Percentiles rank a stretch among this genome's conserved stretches.
Conservation (phyloP, 2,113 vertebrate genomes). For the Oxyruncus cristatus region DNA sequence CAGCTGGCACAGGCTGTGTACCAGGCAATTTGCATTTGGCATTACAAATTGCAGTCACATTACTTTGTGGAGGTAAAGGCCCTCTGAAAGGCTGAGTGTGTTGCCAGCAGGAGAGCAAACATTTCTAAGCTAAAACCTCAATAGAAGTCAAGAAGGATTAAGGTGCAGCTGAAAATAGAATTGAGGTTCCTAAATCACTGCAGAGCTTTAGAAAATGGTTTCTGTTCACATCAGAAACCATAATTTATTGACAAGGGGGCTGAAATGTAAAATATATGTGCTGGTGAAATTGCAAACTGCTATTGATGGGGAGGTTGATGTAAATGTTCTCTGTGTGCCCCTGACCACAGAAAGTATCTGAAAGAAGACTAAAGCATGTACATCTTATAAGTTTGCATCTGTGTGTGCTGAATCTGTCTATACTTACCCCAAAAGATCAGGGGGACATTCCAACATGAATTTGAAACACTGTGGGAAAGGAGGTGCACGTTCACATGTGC, state of each 20-base stretch:
- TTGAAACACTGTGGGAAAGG: background rate
- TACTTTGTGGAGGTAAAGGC: background rate
- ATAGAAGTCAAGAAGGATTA: constrained; percentile 24
- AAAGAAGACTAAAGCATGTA: background rate
- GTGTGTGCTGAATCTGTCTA: background rate
- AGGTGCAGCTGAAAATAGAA: background rate
- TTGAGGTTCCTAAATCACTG: background rate
- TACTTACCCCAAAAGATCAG: background rate
- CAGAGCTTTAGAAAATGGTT: background rate
- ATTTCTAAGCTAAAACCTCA: background rate
- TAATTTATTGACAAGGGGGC: background rate
- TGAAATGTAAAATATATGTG: background rate
- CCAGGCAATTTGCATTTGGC: background rate
- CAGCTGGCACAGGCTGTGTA: constrained; percentile 12
- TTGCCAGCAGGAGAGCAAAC: constrained; percentile 32
- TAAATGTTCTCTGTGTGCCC: background rate
- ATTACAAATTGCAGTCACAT: background rate
- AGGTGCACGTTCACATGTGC: fast-evolving
- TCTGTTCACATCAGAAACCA: background rate
- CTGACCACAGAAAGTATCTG: background rate
- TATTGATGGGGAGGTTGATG: background rate
- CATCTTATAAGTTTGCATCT: fast-evolving
- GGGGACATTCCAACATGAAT: background rate
- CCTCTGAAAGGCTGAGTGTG: background rate
- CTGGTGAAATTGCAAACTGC: background rate